Evolutionary conservation across 2,797 vertebrate species (phyloP).

Genomic region (Cyprinella venusta): DNA sequence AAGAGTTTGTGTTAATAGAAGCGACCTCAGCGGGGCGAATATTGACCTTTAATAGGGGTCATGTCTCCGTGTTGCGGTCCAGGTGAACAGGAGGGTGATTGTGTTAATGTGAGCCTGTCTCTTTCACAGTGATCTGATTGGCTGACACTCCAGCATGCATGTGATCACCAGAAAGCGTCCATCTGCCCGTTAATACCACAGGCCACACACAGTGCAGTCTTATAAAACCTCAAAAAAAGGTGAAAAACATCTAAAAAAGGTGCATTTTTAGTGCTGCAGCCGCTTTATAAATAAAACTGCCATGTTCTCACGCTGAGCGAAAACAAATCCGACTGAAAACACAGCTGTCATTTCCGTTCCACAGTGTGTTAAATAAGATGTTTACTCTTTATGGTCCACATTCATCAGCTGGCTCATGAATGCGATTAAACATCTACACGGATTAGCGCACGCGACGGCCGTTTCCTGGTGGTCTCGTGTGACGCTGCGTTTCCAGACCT

Average conservation of each 20-base stretch:
- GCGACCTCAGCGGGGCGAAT: constrained; percentile 18
- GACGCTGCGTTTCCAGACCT: constrained; percentile 3
- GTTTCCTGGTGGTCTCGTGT: constrained; percentile 19
- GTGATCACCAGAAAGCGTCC: constrained; percentile 38
- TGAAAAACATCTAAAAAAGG: constrained; percentile 25
- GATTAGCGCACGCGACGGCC: background rate
- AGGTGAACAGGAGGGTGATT: constrained; percentile 50
- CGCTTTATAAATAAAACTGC: background rate
- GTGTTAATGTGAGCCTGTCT: background rate
- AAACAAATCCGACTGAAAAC: constrained; percentile 16
- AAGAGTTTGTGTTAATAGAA: background rate
- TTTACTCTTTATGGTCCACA: constrained; percentile 1
- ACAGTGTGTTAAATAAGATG: constrained; percentile 39
- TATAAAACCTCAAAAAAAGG: constrained; percentile 1
- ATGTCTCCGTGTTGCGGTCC: background rate
- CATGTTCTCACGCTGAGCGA: background rate
- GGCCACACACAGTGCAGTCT: constrained; percentile 14
- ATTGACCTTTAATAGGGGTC: constrained; percentile 37
- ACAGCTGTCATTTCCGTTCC: background rate
- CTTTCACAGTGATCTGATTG: constrained; percentile 20
- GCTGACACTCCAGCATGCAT: constrained; percentile 19
- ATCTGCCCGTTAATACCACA: constrained; percentile 26
- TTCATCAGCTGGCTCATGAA: background rate
- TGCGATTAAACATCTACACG: constrained; percentile 5
- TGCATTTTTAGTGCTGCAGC: background rate